Evolutionary conservation across 2,113 vertebrate species (phyloP).

Genomic region (Megaleporinus macrocephalus): DNA sequence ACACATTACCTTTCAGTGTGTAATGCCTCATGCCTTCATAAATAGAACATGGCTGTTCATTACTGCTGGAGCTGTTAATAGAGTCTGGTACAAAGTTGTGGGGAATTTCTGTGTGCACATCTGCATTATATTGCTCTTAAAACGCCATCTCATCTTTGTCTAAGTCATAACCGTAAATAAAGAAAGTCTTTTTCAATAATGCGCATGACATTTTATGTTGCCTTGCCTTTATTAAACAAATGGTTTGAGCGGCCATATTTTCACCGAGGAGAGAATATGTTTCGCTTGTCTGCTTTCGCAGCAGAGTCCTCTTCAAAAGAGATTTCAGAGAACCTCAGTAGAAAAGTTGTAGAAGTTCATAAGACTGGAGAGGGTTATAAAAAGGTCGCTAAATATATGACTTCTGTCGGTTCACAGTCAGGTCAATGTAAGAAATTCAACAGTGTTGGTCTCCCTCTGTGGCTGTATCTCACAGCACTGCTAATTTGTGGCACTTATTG

Average conservation of each 20-base stretch:
- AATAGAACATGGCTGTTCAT: constrained; percentile 29
- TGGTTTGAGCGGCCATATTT: neutral
- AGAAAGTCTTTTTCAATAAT: no score
- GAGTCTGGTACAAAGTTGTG: neutral
- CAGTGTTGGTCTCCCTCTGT: no score
- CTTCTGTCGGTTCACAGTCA: no score
- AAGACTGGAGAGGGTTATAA: no score
- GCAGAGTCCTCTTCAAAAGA: no score
- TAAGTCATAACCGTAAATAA: neutral
- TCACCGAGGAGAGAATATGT: neutral
- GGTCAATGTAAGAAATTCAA: no score
- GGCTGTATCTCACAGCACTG: no score
- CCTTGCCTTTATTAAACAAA: neutral
- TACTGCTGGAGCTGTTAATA: constrained; percentile 27
- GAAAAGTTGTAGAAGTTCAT: no score
- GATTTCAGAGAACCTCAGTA: no score
- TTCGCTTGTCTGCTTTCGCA: neutral
- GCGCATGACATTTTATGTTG: neutral
- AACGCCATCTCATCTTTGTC: neutral
- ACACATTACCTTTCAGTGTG: constrained; percentile 40
- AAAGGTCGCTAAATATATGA: no score
- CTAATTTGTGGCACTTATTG: no score
- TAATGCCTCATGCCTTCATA: constrained; percentile 35
- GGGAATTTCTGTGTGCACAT: neutral
- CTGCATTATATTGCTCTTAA: neutral